Base-by-base conservation (phyloP, 2,113 vertebrate genomes). In the Poeciliopsis turrubarensis region DNA sequence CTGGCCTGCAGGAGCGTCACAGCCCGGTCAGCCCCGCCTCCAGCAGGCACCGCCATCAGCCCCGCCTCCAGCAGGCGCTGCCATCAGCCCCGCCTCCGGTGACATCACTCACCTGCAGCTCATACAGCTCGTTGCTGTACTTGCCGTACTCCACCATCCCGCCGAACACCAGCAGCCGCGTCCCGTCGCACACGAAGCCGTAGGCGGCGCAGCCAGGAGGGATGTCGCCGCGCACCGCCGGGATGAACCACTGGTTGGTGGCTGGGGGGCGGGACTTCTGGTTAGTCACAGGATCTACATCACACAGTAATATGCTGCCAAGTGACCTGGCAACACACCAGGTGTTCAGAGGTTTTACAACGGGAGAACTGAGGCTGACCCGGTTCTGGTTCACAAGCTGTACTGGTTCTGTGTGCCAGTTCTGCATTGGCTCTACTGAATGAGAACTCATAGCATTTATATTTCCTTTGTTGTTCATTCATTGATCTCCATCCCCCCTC, bases 191-290 rank as follows among this genome's bases (percentile, higher is more conserved):
- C 68, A 97, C 96, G 65, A 97, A 97, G 68, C 96, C 96, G 79
- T 97, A 97, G 17, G 96, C 96, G 9, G 96, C 96, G 79, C 96
- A 97, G n/a, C 96, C 96, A 13, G 96, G 96, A 3, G 96, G 96
- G 31, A 97, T 97, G 86, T 97, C 96, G 11, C 96, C 96, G 75
- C 96, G 94, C 72, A 97, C 96, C 0, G 96, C 96, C 5, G 96
- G 96, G 90, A 97, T 97, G 89, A 97, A 97, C 96, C 96, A 97
- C 92, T 97, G 96, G 92, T 97, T 97, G 85, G 96, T 97, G 3
- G 96, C 96, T 97, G 80, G 51, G 51, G 51, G 51, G 17, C 51
- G 51, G 51, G 51, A 5, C 51, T n/a, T 57, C 22, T 10, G 22
- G 25, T 9, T 57, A 57, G 25, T 57, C 51, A 57, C 51, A 57